Percentiles rank a stretch among this genome's conserved stretches.
phyloP scores from a whole-genome alignment of 2,113 vertebrate genomes.

The Tyrannus savana region DNA sequence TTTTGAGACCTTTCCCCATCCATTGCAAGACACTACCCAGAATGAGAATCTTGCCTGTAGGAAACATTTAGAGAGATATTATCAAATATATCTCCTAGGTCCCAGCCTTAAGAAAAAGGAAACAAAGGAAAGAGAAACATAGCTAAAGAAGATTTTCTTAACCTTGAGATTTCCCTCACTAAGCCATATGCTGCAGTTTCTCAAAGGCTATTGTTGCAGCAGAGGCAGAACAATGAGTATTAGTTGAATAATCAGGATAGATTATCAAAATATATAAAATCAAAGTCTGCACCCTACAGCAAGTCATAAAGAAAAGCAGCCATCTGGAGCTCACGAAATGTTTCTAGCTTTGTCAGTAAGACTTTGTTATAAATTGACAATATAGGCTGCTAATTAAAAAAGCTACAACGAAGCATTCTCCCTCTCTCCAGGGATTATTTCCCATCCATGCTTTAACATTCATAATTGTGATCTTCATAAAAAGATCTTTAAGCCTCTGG shows the following conservation, averaged over 20 bases:
- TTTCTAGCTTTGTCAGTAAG: constrained; percentile 26
- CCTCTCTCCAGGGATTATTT: constrained; percentile 1
- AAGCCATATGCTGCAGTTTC: constrained; percentile 24
- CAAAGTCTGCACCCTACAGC: constrained; percentile 52
- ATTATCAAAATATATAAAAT: constrained; percentile 68
- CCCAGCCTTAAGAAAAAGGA: background rate
- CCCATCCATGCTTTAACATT: background rate
- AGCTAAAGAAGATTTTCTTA: background rate
- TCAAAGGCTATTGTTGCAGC: background rate
- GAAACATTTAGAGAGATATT: background rate
- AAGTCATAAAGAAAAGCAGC: constrained; percentile 40
- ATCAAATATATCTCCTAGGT: background rate
- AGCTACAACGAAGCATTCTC: background rate
- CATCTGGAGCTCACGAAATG: constrained; percentile 40
- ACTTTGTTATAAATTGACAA: constrained; percentile 15
- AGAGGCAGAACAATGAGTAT: constrained; percentile 39
- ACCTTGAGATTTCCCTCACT: constrained; percentile 11
- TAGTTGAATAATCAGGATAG: constrained; percentile 64
- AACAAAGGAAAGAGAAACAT: background rate
- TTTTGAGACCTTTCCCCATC: background rate
- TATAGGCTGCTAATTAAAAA: constrained; percentile 48
- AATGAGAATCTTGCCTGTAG: background rate
- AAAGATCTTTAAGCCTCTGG: background rate
- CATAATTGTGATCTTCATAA: background rate
- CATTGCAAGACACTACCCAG: background rate